These are phyloP conservation scores for Anniella stebbinsi DNA, from an alignment of 2,797 vertebrate genomes.

Conservation along the genomic window DNA sequence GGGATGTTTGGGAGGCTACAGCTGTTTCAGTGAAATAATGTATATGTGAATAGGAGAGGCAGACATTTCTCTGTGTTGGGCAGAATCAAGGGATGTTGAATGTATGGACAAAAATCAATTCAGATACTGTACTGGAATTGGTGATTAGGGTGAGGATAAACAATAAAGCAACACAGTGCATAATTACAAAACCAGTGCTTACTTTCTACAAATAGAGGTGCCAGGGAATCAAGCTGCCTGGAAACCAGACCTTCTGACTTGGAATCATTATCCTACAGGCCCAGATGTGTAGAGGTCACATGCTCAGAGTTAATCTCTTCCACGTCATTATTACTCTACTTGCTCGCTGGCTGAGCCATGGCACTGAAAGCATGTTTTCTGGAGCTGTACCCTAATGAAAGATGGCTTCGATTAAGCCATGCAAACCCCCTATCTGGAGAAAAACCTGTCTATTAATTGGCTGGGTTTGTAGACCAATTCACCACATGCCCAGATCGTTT, in stretches of 20 bases:
- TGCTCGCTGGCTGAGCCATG: neutral
- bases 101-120: neutral
- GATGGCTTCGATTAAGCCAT: neutral
- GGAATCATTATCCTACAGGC: neutral
- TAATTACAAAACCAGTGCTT: constrained; percentile 1
- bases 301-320: neutral
- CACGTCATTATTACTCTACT: neutral
- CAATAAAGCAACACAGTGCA: neutral
- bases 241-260: constrained; percentile 1
- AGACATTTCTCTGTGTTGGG: neutral
- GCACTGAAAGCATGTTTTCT: neutral
- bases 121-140: neutral
- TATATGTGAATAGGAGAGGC: no score
- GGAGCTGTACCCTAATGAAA: neutral
- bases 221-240: constrained; percentile 3
- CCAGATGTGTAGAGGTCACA: neutral
- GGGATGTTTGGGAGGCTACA: neutral
- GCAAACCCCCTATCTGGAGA: neutral
- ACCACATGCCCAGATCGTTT: neutral
- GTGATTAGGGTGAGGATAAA: neutral
- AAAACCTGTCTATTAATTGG: neutral
- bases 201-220: neutral
- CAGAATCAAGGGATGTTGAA: neutral
- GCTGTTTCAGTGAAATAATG: neutral
- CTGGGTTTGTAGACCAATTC: neutral